Base-by-base conservation (phyloP, 2,113 vertebrate genomes). In the Anguilla rostrata region DNA sequence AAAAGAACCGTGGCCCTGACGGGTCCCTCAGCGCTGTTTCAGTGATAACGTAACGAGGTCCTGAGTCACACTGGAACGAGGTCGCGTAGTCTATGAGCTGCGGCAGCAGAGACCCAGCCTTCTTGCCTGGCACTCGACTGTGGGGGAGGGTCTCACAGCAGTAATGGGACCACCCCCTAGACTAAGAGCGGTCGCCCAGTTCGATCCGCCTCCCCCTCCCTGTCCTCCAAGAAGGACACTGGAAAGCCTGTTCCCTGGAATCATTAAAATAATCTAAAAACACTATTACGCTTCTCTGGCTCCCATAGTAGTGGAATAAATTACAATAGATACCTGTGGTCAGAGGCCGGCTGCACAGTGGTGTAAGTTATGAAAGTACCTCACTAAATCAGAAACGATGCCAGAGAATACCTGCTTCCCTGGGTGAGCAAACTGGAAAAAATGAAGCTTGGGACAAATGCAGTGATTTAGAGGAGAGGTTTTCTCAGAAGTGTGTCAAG, bases 81-180 rank as follows among this genome's bases (percentile, higher is more conserved):
- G 89, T 92, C 90, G 92, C 90, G 86, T 83, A 85, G 91, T 90
- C 89, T 90, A 91, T 92, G 89, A 91, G 88, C 63, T 82, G 3
- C 8, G 26, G 34, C 9, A 34, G 71, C n/a, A 34, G 71, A 75
- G 71, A 34, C 0, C 60, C 0, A 8, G 3, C 57, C 57, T 20
- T n/a, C 22, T 3, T 20, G 26, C 71, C n/a, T 34, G 26, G 26
- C 29, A 4, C 71, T 84, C 87, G 86, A 85, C 60, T 41, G 63
- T 0, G 41, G 26, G 18, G 79, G 87, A 22, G 4, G n/a, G 83
- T 11, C 49, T 56, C 86, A 53, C 85, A 86, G 85, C 56, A 40
- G 1, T 7, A 29, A 85, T 41, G 22, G 60, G 60, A 20, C 60
- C 60, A 11, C 49, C 49, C 49, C 8, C 49, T 34, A 53, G 49